A percentile compares a stretch with the other conserved stretches of the same genome.
Evolutionary conservation across 2,888 invertebrate species (phyloP).

Genomic region (Lysandra coridon): DNA sequence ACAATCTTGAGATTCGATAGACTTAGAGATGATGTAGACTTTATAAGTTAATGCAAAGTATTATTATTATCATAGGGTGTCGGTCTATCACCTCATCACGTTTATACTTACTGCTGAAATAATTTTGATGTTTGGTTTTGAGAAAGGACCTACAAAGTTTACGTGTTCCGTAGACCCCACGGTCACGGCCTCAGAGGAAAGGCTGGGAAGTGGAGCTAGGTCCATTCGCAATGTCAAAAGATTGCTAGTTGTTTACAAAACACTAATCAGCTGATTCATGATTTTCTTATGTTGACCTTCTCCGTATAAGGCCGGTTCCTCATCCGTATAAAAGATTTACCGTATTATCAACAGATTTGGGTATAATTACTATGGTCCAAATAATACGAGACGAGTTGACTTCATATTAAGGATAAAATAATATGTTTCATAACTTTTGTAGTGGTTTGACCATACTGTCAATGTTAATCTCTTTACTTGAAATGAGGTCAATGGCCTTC

Average conservation of each 20-base stretch:
- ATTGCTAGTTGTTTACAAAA: not conserved
- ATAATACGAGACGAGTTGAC: not conserved
- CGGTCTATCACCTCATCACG: too few relatives aligned
- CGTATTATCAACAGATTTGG: too few relatives aligned
- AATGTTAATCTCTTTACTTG: not conserved
- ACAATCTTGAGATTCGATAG: not conserved
- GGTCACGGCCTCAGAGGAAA: not conserved
- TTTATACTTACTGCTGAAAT: not conserved
- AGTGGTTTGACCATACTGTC: not conserved
- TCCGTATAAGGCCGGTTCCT: not conserved
- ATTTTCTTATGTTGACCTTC: not conserved
- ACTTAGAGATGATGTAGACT: not conserved
- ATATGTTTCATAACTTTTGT: not conserved
- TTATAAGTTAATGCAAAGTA: not conserved
- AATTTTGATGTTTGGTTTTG: not conserved
- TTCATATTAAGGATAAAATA: too few relatives aligned
- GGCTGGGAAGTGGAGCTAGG: not conserved
- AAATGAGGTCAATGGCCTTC: slow-evolving; percentile 11
- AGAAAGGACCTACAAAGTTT: not conserved
- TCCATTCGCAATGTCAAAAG: not conserved
- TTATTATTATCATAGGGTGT: not conserved
- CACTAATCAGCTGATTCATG: slow-evolving; percentile 1
- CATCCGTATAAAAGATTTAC: not conserved
- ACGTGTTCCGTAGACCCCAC: not conserved
- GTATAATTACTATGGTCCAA: too few relatives aligned